Evolutionary conservation across 2,888 invertebrate species (phyloP).

Genomic region (Galeruca laticollis): DNA sequence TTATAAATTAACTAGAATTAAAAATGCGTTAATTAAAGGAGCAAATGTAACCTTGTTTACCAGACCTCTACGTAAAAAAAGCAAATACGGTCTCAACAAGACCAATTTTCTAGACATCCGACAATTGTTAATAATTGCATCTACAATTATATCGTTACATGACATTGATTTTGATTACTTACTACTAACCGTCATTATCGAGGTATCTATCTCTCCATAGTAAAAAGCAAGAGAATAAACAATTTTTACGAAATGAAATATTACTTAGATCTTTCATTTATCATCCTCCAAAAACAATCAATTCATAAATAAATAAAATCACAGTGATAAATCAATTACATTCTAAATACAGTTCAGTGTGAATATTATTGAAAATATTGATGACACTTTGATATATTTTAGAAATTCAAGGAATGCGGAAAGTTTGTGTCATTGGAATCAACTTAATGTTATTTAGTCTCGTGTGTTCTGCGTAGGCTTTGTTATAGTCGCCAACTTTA

Average conservation of each 20-base stretch:
- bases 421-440: no score
- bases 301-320: not conserved
- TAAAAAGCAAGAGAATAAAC: not conserved
- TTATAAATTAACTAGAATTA: not conserved
- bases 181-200: slow-evolving; percentile 17
- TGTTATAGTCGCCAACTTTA: no score
- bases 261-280: not conserved
- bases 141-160: slow-evolving; percentile 29
- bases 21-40: not conserved
- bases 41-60: slow-evolving; percentile 1
- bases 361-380: no score
- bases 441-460: no score
- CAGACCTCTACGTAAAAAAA: not conserved
- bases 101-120: slow-evolving; percentile 18
- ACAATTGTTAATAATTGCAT: slow-evolving; percentile 20
- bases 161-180: slow-evolving; percentile 29
- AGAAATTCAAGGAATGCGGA: no score
- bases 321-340: not conserved
- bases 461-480: no score
- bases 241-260: not conserved
- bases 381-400: no score
- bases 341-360: no score
- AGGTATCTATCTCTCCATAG: slow-evolving; percentile 24
- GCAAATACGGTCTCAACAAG: not conserved
- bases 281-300: not conserved